phyloP scores from a whole-genome alignment of 2,113 vertebrate species.

The Corythoichthys intestinalis region DNA sequence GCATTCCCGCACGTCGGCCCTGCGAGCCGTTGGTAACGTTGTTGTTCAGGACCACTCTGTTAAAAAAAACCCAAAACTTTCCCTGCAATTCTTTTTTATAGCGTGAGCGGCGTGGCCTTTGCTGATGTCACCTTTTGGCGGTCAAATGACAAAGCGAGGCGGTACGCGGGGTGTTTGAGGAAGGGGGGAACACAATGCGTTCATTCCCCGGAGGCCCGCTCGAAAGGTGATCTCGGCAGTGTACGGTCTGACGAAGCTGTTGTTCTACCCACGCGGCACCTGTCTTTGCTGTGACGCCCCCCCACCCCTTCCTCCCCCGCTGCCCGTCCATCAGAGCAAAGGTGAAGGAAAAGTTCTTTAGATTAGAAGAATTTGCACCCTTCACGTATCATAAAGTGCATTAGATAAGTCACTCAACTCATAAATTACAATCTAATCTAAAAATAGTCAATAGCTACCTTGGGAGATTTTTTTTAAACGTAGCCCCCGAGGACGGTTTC shows the following conservation, averaged over 20 bases:
- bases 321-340: constrained; percentile 28
- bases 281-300: constrained; percentile 31
- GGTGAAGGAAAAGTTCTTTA: not conserved
- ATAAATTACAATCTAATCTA: not conserved
- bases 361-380: not conserved
- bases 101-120: constrained; percentile 3
- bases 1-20: constrained; percentile 42
- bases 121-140: constrained; percentile 22
- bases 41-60: constrained; percentile 11
- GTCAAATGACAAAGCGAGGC: constrained; percentile 14
- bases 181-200: constrained; percentile 15
- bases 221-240: constrained; percentile 46
- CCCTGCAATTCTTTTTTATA: not conserved
- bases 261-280: constrained; percentile 39
- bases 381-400: not conserved
- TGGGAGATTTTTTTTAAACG: not conserved
- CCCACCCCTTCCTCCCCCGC: constrained; percentile 11
- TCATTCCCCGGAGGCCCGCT: constrained; percentile 35
- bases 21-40: constrained; percentile 17
- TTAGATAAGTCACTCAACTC: not conserved
- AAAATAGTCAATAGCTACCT: not conserved
- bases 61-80: constrained; percentile 1
- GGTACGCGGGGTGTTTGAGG: not conserved
- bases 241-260: constrained; percentile 33
- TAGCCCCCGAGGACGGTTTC: not conserved